Percentiles rank a stretch among this genome's conserved stretches.
Evolutionary conservation across 2,113 vertebrate genomes (phyloP).

Genomic region (Thymallus thymallus): DNA sequence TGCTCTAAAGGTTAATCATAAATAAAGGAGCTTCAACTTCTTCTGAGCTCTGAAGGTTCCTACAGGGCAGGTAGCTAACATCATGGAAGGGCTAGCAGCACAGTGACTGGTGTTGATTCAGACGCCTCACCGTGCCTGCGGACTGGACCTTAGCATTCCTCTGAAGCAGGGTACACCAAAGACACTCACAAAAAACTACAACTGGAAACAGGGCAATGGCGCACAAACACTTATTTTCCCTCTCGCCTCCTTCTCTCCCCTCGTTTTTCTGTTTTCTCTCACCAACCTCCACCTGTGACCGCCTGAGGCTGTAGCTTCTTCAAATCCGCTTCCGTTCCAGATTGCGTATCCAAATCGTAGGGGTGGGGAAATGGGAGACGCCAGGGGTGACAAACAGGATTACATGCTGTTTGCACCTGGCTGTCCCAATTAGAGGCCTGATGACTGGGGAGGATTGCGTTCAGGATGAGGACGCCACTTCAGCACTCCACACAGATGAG

Average conservation of each 20-base stretch:
- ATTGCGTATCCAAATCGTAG: constrained; percentile 28
- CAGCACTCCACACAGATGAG: background rate
- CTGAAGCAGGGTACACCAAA: background rate
- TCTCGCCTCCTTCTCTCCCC: background rate
- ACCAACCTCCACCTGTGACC: constrained; percentile 20
- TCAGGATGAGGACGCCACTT: constrained; percentile 18
- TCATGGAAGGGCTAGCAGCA: too few relatives aligned
- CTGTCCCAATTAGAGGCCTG: constrained; percentile 41
- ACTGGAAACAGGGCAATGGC: background rate
- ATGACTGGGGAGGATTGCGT: constrained; percentile 39
- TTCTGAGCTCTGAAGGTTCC: too few relatives aligned
- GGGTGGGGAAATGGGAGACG: constrained; percentile 6
- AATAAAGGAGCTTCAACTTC: too few relatives aligned
- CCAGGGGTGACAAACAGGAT: constrained; percentile 43
- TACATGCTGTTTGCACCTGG: constrained; percentile 55
- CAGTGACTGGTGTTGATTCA: too few relatives aligned
- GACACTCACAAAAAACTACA: constrained; percentile 1
- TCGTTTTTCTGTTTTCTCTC: background rate
- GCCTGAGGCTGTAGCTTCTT: constrained; percentile 27
- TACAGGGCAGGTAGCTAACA: too few relatives aligned
- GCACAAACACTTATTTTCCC: constrained; percentile 18
- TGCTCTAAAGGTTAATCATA: too few relatives aligned
- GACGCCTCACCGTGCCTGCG: too few relatives aligned
- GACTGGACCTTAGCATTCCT: too few relatives aligned
- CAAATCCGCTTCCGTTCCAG: constrained; percentile 17